Base-by-base conservation (phyloP, 64 coral and sea anemone species). In the Montipora cactus region DNA sequence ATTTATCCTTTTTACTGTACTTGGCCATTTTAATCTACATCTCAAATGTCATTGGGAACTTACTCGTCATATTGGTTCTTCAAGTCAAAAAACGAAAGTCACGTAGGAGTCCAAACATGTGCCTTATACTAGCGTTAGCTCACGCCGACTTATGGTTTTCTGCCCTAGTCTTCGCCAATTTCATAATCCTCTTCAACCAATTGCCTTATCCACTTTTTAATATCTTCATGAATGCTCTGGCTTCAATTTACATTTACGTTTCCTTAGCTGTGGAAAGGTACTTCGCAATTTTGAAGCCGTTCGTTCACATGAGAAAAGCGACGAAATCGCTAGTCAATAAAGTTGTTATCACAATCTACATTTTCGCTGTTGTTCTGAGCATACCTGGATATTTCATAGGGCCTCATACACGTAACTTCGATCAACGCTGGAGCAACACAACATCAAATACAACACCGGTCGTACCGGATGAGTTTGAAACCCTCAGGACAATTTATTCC, bases 221-320 rank as follows among this genome's bases (percentile, higher is more conserved):
- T 23, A 23, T 23, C 22, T 23, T 23, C 22, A 23, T 23, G 22
- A 23, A 23, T 23, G 22, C 22, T 23, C 22, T 23, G 22, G 22
- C 22, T 23, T 23, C 22, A n/a, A 71, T 86, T 21, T 50, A 71
- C 5, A 69, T 76, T 5, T 59, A 85, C 13, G 55, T 67, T 1
- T 25, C 80, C 15, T 73, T 92, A 5, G 80, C 90, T 4, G 59
- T 92, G 6, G 90, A 92, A 21, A 1, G 28, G 28, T 28, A 28
- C 28, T 28, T 28, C 1, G 81, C 90, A 9, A 82, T 92, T 51
- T 46, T 92, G 70, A 92, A 92, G 20, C 81, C 90, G 1, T 86
- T 92, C 16, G 83, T 76, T n/a, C 80, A 92, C 80, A 55, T 50
- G 19, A 53, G 55, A 25, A 73, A 55, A 8, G 45, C 81, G 3